Conservation (phyloP, 2,888 invertebrate genomes). For the Diarsia mendica region DNA sequence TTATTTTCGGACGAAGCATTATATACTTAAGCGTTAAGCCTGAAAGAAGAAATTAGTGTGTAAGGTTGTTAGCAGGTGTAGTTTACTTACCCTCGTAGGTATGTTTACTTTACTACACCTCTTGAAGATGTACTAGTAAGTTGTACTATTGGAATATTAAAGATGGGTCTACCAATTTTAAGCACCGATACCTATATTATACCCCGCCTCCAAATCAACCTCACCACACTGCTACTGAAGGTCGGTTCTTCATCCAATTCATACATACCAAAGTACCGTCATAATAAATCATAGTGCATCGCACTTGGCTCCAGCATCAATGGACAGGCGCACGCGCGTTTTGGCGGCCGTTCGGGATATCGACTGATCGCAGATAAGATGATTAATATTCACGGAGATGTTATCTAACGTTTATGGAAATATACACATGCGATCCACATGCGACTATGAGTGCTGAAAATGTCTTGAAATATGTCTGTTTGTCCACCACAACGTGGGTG, state of each 20-base stretch:
- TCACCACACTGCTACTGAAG: neutral
- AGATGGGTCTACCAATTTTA: neutral
- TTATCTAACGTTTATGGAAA: constrained; percentile 4
- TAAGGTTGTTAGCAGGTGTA: too few species aligned
- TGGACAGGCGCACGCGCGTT: constrained; percentile 17
- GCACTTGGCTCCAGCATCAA: constrained; percentile 51
- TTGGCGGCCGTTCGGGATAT: constrained; percentile 19
- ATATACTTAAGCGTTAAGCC: too few species aligned
- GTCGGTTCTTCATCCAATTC: constrained; percentile 1
- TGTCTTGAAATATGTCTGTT: neutral
- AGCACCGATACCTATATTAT: neutral
- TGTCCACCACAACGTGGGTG: too few species aligned
- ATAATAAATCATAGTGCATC: constrained; percentile 54
- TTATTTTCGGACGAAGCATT: neutral
- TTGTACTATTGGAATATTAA: too few species aligned
- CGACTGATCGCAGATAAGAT: constrained; percentile 41
- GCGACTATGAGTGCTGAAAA: neutral
- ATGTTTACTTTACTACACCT: neutral
- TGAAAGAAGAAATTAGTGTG: neutral
- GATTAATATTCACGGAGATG: constrained; percentile 26
- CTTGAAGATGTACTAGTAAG: too few species aligned
- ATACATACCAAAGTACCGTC: constrained; percentile 24
- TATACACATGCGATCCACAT: neutral
- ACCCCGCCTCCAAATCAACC: neutral
- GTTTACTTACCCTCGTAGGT: neutral